These are phyloP conservation scores for Coreoperca whiteheadi DNA, from an alignment of 2,113 vertebrate species.

Conservation along the genomic window DNA sequence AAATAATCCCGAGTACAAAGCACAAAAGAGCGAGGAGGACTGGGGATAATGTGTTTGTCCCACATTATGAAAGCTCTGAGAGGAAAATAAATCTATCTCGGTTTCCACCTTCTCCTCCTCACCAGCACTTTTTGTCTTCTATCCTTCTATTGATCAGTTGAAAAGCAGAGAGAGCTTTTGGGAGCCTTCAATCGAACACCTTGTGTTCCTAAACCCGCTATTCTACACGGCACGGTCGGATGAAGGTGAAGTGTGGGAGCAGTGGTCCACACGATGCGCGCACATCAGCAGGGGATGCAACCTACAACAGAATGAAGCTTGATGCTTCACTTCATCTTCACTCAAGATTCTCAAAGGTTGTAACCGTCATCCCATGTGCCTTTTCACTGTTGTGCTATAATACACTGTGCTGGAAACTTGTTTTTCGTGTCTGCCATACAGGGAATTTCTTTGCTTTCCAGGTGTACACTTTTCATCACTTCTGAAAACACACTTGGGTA, in stretches of 20 bases:
- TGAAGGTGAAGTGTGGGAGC: slow-evolving; percentile 41
- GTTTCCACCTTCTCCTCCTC: slow-evolving; percentile 25
- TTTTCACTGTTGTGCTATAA: slow-evolving; percentile 12
- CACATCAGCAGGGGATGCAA: slow-evolving; percentile 32
- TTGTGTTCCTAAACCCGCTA: slow-evolving; percentile 7
- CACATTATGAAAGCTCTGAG: slow-evolving; percentile 28
- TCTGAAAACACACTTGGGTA: neutral
- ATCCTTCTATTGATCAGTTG: slow-evolving; percentile 28
- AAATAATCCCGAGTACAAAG: slow-evolving; percentile 48
- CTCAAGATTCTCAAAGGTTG: slow-evolving; percentile 24
- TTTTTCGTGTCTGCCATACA: neutral
- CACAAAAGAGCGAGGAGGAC: slow-evolving; percentile 44
- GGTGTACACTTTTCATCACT: neutral
- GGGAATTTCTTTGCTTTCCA: slow-evolving; percentile 19
- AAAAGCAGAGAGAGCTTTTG: slow-evolving; percentile 23
- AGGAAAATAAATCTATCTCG: slow-evolving; percentile 50
- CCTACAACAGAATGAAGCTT: slow-evolving; percentile 3
- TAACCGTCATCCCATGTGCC: neutral
- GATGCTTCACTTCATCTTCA: slow-evolving; percentile 34
- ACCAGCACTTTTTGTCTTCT: slow-evolving; percentile 22
- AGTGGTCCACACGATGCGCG: slow-evolving; percentile 19
- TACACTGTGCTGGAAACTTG: slow-evolving; percentile 4
- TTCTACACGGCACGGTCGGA: slow-evolving; percentile 21
- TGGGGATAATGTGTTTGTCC: slow-evolving; percentile 59
- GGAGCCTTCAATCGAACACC: slow-evolving; percentile 25